Evolutionary conservation across 2,888 invertebrate species (phyloP).

Genomic region (Xanthia icteritia): DNA sequence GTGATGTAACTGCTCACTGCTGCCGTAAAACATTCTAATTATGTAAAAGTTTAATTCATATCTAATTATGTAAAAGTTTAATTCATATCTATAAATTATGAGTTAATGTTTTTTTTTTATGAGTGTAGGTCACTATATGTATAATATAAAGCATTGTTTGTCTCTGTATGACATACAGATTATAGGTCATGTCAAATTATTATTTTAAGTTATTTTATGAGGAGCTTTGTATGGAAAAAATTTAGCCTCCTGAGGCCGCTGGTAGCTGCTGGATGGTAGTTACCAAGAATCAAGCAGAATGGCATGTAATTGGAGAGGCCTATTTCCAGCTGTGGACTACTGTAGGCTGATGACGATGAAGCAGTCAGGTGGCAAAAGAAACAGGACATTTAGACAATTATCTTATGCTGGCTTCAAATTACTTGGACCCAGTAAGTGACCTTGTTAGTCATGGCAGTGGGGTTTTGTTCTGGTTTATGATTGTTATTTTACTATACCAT

Average conservation of each 20-base stretch:
- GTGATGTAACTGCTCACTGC: slow-evolving; percentile 58
- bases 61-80: slow-evolving; percentile 42
- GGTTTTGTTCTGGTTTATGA: background rate
- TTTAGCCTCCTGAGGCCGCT: too few relatives aligned
- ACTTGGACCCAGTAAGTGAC: background rate
- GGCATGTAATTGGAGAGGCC: too few relatives aligned
- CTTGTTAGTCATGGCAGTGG: background rate
- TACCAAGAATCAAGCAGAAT: too few relatives aligned
- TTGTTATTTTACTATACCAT: background rate
- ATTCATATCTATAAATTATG: slow-evolving; percentile 37
- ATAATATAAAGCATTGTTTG: background rate
- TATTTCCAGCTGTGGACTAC: too few relatives aligned
- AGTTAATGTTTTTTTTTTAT: background rate
- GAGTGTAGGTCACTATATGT: slow-evolving; percentile 4
- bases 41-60: slow-evolving; percentile 52
- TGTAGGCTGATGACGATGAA: too few relatives aligned
- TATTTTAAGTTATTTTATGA: background rate
- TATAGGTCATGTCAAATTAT: background rate
- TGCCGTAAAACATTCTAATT: slow-evolving; percentile 58
- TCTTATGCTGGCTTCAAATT: background rate
- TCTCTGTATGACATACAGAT: background rate
- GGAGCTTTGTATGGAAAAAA: background rate
- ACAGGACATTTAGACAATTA: background rate
- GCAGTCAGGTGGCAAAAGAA: background rate
- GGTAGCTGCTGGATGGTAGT: too few relatives aligned